A percentile compares a stretch with the other conserved stretches of the same genome.
These are phyloP conservation scores for Cheilosia soror DNA, from an alignment of 2,888 invertebrate species.

Conservation along the genomic window DNA sequence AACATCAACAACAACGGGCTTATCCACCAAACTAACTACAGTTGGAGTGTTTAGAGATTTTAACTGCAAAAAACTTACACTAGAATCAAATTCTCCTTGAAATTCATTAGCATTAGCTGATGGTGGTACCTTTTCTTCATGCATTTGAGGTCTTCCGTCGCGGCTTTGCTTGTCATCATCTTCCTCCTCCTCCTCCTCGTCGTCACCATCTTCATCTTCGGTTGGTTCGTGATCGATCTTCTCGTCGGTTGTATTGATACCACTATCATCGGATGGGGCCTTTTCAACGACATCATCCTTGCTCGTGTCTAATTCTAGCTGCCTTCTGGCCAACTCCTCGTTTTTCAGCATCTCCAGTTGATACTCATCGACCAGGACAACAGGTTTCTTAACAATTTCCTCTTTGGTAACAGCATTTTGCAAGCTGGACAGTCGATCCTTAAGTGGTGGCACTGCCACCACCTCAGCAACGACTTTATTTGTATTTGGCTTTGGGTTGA, in stretches of 20 bases:
- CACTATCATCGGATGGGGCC: conserved; percentile 86
- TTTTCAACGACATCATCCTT: conserved; percentile 69
- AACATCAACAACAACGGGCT: conserved; percentile 70
- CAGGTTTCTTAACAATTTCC: conserved; percentile 80
- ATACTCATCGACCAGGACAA: conserved; percentile 84
- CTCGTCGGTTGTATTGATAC: conserved; percentile 89
- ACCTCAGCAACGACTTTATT: conserved; percentile 80
- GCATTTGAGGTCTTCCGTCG: conserved; percentile 35
- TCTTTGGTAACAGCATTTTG: conserved; percentile 83
- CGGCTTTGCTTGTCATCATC: not conserved
- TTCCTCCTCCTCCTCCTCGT: conserved; percentile 76
- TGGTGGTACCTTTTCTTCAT: conserved; percentile 66
- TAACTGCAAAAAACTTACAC: conserved; percentile 74
- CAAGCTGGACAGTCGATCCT: conserved; percentile 83
- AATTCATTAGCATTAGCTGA: conserved; percentile 67
- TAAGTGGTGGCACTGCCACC: conserved; percentile 82
- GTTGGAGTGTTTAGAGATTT: conserved; percentile 71
- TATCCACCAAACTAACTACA: conserved; percentile 75
- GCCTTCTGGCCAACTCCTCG: conserved; percentile 79
- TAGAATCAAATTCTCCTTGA: conserved; percentile 75
- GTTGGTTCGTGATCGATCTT: conserved; percentile 77
- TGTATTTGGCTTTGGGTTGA: conserved; percentile 78
- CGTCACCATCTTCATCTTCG: conserved; percentile 64
- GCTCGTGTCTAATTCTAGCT: conserved; percentile 60
- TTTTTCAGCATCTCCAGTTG: conserved; percentile 84